A percentile compares a stretch with the other conserved stretches of the same genome.
phyloP scores from a whole-genome alignment of 2,797 vertebrate genomes.

The Cyprinella venusta region DNA sequence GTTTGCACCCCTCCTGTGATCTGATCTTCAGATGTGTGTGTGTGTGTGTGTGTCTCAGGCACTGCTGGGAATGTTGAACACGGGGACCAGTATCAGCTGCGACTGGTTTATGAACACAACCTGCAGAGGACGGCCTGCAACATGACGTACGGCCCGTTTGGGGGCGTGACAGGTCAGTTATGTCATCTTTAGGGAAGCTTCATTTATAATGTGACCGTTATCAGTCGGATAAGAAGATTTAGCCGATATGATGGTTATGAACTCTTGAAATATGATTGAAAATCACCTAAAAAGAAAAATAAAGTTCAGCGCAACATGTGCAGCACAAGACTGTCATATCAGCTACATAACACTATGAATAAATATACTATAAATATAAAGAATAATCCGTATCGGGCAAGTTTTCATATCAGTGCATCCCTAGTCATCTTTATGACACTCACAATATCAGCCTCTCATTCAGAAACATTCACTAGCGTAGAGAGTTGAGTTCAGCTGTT shows the following conservation, averaged over 20 bases:
- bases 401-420: too few relatives aligned
- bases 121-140: conserved; percentile 94
- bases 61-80: conserved; percentile 93
- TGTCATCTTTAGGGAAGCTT: background rate
- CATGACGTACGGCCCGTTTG: conserved; percentile 94
- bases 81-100: conserved; percentile 94
- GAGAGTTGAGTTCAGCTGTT: background rate
- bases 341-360: too few relatives aligned
- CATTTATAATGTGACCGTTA: too few relatives aligned
- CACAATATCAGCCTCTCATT: background rate
- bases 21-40: background rate
- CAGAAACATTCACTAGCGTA: background rate
- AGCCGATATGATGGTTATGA: too few relatives aligned
- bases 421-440: background rate
- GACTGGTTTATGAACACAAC: conserved; percentile 92
- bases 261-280: too few relatives aligned
- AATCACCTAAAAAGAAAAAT: too few relatives aligned
- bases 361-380: too few relatives aligned
- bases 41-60: conserved; percentile 70
- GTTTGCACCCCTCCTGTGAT: too few relatives aligned
- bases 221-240: too few relatives aligned
- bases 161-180: conserved; percentile 88
- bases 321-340: too few relatives aligned
- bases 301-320: too few relatives aligned
- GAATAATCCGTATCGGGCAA: too few relatives aligned